These are phyloP conservation scores for Apamea crenata DNA, from an alignment of 2,888 invertebrate genomes.

Conservation along the genomic window DNA sequence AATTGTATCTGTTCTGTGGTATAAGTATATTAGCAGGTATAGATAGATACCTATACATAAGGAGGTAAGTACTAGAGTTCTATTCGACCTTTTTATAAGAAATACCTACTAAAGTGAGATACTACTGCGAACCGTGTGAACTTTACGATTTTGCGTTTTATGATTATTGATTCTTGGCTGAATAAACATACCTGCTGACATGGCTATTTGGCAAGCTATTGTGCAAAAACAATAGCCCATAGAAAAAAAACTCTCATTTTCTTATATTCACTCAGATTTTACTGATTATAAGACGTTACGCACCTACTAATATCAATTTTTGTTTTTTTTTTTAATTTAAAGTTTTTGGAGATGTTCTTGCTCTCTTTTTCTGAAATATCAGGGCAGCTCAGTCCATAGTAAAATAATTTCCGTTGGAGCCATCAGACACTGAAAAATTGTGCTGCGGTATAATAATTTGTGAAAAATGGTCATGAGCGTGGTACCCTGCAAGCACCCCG, in stretches of 20 bases:
- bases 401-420: background rate
- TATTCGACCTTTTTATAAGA: background rate
- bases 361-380: background rate
- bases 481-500: background rate
- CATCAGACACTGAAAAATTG: background rate
- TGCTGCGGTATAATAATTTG: background rate
- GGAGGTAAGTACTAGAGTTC: background rate
- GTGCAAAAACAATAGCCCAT: conserved; percentile 27
- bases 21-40: too few species aligned
- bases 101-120: background rate
- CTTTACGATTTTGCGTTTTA: conserved; percentile 12
- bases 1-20: too few species aligned
- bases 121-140: background rate
- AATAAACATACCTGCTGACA: background rate
- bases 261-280: background rate
- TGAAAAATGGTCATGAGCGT: background rate
- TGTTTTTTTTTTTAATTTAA: too few species aligned
- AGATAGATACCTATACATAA: too few species aligned
- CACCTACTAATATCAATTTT: background rate
- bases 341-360: too few species aligned
- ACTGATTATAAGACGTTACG: background rate
- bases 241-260: background rate
- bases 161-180: conserved; percentile 14
- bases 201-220: conserved; percentile 4
- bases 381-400: background rate